Percentiles rank a stretch among this genome's conserved stretches.
phyloP scores from a whole-genome alignment of 2,113 vertebrate species.

The Erpornis zantholeuca region DNA sequence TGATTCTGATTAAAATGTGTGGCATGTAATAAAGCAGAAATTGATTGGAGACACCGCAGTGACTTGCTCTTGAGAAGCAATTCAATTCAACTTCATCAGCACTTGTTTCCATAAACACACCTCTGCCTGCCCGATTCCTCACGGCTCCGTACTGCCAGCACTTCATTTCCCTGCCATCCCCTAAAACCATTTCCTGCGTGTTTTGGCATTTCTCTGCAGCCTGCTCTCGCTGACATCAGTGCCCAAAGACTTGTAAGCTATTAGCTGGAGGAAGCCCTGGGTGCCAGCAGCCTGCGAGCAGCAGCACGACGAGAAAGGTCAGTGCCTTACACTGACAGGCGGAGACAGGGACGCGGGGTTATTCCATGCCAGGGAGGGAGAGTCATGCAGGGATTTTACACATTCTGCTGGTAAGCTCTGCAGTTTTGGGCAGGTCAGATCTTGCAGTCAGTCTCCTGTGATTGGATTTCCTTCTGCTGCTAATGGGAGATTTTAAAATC shows the following conservation, averaged over 20 bases:
- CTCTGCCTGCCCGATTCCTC: neutral
- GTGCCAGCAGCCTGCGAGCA: neutral
- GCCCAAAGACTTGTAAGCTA: constrained; percentile 20
- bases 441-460: neutral
- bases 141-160: neutral
- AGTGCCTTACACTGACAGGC: constrained; percentile 28
- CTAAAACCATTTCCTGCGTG: neutral
- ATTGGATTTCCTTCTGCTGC: neutral
- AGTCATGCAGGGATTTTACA: neutral
- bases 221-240: neutral
- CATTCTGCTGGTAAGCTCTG: neutral
- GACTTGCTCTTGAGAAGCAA: constrained; percentile 46
- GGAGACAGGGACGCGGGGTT: constrained; percentile 11
- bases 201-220: neutral
- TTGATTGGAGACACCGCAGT: constrained; percentile 40
- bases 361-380: neutral
- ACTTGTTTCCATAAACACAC: constrained; percentile 17
- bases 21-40: constrained; percentile 68
- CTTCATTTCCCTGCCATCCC: neutral
- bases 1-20: constrained; percentile 78
- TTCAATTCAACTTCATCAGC: constrained; percentile 62
- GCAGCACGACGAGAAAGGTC: neutral
- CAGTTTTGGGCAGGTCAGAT: constrained; percentile 10
- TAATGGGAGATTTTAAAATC: constrained; percentile 32
- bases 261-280: constrained; percentile 24